These are phyloP conservation scores for Karalla daura DNA, from an alignment of 2,797 vertebrate genomes.

Conservation along the genomic window DNA sequence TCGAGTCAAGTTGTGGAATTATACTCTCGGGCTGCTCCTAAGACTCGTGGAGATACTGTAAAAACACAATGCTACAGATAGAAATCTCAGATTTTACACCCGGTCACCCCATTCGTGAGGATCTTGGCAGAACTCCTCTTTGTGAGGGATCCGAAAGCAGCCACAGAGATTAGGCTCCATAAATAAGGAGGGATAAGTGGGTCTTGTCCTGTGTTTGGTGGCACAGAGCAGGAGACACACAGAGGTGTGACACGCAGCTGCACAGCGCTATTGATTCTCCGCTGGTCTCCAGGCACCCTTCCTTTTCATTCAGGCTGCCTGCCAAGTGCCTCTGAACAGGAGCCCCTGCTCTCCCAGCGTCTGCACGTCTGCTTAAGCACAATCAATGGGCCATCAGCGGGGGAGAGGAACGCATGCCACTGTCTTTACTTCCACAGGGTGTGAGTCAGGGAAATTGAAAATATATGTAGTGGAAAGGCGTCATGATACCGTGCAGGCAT, in stretches of 20 bases:
- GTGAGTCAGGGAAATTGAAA: constrained; percentile 79
- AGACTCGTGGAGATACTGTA: constrained; percentile 22
- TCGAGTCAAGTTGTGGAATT: constrained; percentile 48
- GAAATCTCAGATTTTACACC: constrained; percentile 48
- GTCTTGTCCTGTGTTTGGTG: constrained; percentile 79
- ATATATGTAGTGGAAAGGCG: constrained; percentile 80
- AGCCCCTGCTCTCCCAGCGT: constrained; percentile 79
- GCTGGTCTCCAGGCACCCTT: constrained; percentile 80
- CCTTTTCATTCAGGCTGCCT: constrained; percentile 80
- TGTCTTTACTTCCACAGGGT: constrained; percentile 76
- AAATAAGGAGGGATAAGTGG: constrained; percentile 79
- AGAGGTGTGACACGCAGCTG: constrained; percentile 82
- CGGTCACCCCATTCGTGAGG: constrained; percentile 32
- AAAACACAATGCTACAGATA: constrained; percentile 39
- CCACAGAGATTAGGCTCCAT: constrained; percentile 73
- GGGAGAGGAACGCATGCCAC: constrained; percentile 70
- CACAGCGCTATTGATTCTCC: constrained; percentile 83
- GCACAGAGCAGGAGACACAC: constrained; percentile 74
- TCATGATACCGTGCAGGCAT: constrained; percentile 63
- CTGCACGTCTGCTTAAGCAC: constrained; percentile 85
- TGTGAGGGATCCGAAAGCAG: constrained; percentile 59
- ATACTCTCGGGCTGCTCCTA: constrained; percentile 1
- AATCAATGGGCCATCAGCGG: constrained; percentile 83
- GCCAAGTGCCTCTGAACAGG: constrained; percentile 82
- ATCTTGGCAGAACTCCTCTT: constrained; percentile 49